These are phyloP conservation scores for Entosphenus tridentatus DNA, from an alignment of 2,113 vertebrate species.

Conservation along the genomic window DNA sequence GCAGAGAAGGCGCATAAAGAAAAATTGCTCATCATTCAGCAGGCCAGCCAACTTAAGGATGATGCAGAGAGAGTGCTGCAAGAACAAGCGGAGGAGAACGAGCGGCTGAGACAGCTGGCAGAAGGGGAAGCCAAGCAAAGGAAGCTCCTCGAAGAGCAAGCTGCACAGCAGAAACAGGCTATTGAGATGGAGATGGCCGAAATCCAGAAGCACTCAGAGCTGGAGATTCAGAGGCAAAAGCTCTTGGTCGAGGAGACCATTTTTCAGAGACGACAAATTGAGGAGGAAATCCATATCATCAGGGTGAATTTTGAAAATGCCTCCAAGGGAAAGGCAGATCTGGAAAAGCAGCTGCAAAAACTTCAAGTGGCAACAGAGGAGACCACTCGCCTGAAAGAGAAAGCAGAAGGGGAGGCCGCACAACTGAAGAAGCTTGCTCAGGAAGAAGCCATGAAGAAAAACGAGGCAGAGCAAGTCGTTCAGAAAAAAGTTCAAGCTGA, in stretches of 20 bases:
- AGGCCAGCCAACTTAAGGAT: constrained; percentile 55
- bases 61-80: constrained; percentile 73
- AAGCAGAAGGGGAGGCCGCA: constrained; percentile 40
- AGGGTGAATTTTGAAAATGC: constrained; percentile 72
- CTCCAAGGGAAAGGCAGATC: constrained; percentile 51
- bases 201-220: constrained; percentile 57
- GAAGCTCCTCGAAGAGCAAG: constrained; percentile 71
- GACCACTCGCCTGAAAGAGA: constrained; percentile 22
- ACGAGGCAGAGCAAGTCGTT: constrained; percentile 65
- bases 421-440: constrained; percentile 58
- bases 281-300: constrained; percentile 67
- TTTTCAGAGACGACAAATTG: constrained; percentile 57
- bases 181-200: constrained; percentile 61
- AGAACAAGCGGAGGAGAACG: constrained; percentile 87
- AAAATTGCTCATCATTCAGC: constrained; percentile 58
- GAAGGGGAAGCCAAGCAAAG: constrained; percentile 84
- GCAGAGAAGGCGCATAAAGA: constrained; percentile 79
- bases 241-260: constrained; percentile 63
- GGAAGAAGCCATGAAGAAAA: constrained; percentile 80
- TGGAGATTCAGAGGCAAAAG: constrained; percentile 61
- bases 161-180: constrained; percentile 68
- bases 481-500: constrained; percentile 60
- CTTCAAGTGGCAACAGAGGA: constrained; percentile 67
- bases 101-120: constrained; percentile 57
- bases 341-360: constrained; percentile 72